A percentile compares a stretch with the other conserved stretches of the same genome.
These are phyloP conservation scores for Antheraea yamamai DNA, from an alignment of 2,888 invertebrate genomes.

Conservation along the genomic window DNA sequence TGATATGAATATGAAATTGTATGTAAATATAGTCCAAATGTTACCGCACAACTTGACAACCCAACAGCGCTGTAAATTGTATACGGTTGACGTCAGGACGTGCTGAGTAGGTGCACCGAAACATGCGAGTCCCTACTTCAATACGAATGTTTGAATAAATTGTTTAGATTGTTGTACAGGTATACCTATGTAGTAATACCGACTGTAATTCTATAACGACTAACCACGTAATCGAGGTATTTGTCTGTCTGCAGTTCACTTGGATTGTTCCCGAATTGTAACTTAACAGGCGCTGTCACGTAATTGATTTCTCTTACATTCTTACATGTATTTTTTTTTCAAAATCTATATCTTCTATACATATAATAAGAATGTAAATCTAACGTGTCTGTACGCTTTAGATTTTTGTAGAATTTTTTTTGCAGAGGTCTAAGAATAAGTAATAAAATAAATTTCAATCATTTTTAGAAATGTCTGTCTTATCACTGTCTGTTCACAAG, in stretches of 20 bases:
- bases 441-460: no score
- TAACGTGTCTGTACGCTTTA: no score
- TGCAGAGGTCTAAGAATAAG: no score
- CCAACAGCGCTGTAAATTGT: slow-evolving; percentile 66
- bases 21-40: slow-evolving; percentile 73
- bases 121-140: slow-evolving; percentile 68
- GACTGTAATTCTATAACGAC: slow-evolving; percentile 17
- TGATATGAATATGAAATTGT: slow-evolving; percentile 78
- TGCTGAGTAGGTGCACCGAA: slow-evolving; percentile 62
- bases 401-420: no score
- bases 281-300: slow-evolving; percentile 1
- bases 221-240: slow-evolving; percentile 32
- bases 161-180: slow-evolving; percentile 55
- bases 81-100: slow-evolving; percentile 64
- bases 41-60: slow-evolving; percentile 70
- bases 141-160: slow-evolving; percentile 63
- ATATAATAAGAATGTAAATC: no score
- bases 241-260: slow-evolving; percentile 42
- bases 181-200: slow-evolving; percentile 3
- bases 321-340: no score
- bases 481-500: no score
- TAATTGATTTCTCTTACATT: background rate
- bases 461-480: no score
- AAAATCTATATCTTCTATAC: no score
- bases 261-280: slow-evolving; percentile 50